Percentiles rank a stretch among this genome's conserved stretches.
These are phyloP conservation scores for Cyprinodon variegatus DNA, from an alignment of 2,113 vertebrate species.

Conservation along the genomic window DNA sequence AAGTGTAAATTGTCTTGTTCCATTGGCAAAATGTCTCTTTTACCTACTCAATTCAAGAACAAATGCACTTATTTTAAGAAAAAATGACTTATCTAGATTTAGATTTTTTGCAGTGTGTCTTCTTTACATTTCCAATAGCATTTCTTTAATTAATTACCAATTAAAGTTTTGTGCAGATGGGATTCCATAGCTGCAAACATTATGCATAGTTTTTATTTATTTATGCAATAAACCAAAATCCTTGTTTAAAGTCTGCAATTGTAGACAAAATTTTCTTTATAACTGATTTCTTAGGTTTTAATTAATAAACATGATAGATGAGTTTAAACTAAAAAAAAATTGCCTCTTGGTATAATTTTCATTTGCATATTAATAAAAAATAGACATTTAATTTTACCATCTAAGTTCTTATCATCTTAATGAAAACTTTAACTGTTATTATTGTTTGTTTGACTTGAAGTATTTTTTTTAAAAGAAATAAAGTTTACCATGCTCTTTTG, in stretches of 20 bases:
- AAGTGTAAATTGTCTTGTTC: too few relatives aligned
- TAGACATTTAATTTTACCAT: background rate
- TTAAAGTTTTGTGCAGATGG: background rate
- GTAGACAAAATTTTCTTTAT: background rate
- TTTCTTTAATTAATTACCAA: background rate
- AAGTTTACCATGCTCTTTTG: too few relatives aligned
- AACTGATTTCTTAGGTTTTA: background rate
- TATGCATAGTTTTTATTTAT: background rate
- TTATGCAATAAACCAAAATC: background rate
- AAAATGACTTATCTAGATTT: too few relatives aligned
- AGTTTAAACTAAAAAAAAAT: background rate
- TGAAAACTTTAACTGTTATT: background rate
- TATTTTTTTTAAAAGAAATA: too few relatives aligned
- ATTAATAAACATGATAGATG: background rate
- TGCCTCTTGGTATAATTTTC: background rate
- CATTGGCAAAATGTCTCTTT: too few relatives aligned
- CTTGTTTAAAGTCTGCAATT: background rate
- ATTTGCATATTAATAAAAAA: background rate
- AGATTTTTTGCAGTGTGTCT: too few relatives aligned
- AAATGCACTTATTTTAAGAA: too few relatives aligned
- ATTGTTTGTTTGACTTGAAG: too few relatives aligned
- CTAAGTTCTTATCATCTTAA: background rate
- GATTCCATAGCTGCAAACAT: background rate
- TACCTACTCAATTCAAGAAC: too few relatives aligned
- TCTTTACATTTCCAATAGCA: background rate